Conservation (phyloP, 1,140 invertebrate genomes). For the Choristoneura fumiferana region DNA sequence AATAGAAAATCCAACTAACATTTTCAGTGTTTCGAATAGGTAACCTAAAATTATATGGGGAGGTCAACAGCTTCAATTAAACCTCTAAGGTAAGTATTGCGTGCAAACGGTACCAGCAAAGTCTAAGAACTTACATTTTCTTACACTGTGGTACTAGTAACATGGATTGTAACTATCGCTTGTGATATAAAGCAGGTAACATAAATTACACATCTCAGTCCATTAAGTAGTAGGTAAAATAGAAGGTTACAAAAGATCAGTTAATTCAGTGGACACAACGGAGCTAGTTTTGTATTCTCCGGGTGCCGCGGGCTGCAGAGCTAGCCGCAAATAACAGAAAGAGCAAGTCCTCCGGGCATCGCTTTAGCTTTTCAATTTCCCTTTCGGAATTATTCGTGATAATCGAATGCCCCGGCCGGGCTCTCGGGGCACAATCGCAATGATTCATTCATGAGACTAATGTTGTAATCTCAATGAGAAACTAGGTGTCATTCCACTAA, state of each 20-base stretch:
- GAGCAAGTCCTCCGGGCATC: conserved; percentile 74
- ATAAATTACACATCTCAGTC: too few species aligned
- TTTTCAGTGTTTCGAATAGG: too few species aligned
- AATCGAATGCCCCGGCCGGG: conserved; percentile 72
- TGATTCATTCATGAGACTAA: conserved; percentile 75
- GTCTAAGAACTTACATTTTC: too few species aligned
- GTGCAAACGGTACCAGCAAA: too few species aligned
- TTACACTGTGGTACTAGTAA: too few species aligned
- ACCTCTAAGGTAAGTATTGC: too few species aligned
- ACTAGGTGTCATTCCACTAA: conserved; percentile 43
- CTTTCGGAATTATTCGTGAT: conserved; percentile 76
- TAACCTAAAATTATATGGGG: too few species aligned
- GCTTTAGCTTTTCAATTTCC: conserved; percentile 76
- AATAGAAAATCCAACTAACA: too few species aligned
- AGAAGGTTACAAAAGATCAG: conserved; percentile 19
- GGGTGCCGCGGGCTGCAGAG: conserved; percentile 38
- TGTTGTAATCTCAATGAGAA: conserved; percentile 49
- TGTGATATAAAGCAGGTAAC: too few species aligned
- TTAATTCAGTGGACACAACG: conserved; percentile 20
- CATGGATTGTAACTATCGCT: too few species aligned
- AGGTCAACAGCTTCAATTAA: too few species aligned
- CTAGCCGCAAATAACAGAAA: conserved; percentile 72
- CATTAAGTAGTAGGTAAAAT: background rate
- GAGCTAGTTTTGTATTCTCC: conserved; percentile 63
- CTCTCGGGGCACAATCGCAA: conserved; percentile 57